Conservation (phyloP, 2,888 invertebrate species). For the Zaprionus lineosus region DNA sequence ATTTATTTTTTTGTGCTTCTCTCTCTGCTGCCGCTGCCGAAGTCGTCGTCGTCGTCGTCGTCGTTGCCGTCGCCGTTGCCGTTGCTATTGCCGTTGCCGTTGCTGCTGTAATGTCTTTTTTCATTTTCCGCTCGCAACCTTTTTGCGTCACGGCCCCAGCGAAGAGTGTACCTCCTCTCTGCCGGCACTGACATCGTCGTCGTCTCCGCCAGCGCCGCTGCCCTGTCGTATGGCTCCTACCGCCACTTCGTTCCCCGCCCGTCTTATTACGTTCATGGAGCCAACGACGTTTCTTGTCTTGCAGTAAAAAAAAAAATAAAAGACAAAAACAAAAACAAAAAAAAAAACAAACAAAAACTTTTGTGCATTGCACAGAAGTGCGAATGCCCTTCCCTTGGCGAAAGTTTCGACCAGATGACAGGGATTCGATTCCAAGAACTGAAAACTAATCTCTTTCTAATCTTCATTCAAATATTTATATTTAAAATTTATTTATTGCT, state of each 20-base stretch:
- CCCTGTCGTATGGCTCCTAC: not conserved
- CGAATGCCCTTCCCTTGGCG: not conserved
- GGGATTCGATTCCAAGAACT: too few species aligned
- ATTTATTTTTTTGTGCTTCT: conserved; percentile 42
- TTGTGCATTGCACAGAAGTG: not conserved
- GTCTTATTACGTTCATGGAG: conserved; percentile 43
- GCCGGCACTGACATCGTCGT: too few species aligned
- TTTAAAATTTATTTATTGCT: too few species aligned
- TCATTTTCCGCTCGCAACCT: conserved; percentile 76
- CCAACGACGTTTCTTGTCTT: conserved; percentile 63
- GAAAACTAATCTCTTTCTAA: too few species aligned
- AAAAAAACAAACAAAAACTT: conserved; percentile 23
- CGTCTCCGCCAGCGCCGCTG: conserved; percentile 5
- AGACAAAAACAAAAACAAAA: conserved; percentile 22
- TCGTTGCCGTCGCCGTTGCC: not conserved
- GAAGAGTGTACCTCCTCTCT: too few species aligned
- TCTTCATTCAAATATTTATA: too few species aligned
- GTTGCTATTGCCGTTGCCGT: conserved; percentile 38
- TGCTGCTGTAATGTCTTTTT: conserved; percentile 74
- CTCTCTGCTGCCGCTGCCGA: conserved; percentile 27
- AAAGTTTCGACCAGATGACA: too few species aligned
- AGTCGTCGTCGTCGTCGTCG: conserved; percentile 15
- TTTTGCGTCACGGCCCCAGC: conserved; percentile 60
- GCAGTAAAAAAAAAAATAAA: conserved; percentile 19
- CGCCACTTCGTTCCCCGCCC: not conserved